phyloP scores from a whole-genome alignment of 2,113 vertebrate genomes.

The Oxygymnocypris stewartii region DNA sequence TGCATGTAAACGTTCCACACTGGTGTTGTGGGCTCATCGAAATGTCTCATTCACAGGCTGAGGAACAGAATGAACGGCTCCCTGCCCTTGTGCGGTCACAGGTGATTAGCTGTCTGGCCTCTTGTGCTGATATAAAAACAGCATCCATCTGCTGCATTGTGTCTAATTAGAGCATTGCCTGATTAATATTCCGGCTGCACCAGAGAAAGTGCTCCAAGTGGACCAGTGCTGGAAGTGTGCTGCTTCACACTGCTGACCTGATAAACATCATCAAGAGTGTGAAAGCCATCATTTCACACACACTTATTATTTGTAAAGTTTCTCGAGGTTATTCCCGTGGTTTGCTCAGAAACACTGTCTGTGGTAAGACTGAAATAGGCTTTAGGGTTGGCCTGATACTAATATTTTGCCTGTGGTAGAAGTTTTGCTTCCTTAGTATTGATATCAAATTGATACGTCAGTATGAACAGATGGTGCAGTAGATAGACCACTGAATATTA shows the following conservation, averaged over 20 bases:
- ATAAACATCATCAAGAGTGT: background rate
- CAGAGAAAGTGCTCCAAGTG: background rate
- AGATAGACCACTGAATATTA: background rate
- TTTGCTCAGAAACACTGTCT: background rate
- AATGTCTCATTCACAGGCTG: background rate
- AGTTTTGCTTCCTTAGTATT: background rate
- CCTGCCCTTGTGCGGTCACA: conserved; percentile 37
- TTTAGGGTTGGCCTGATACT: background rate
- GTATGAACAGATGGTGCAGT: background rate
- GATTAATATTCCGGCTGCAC: conserved; percentile 43
- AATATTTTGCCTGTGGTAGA: background rate
- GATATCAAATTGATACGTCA: background rate
- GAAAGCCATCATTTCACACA: conserved; percentile 9
- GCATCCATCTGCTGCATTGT: conserved; percentile 35
- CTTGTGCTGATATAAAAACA: conserved; percentile 30
- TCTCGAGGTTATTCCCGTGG: background rate
- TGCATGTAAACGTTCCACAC: background rate
- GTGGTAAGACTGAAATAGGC: background rate
- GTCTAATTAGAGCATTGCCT: conserved; percentile 44
- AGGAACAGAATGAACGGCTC: background rate
- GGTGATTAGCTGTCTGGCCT: conserved; percentile 40
- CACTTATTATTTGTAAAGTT: background rate
- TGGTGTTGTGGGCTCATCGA: background rate
- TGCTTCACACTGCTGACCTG: conserved; percentile 12
- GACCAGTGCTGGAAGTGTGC: background rate